Percentiles rank a stretch among this genome's conserved stretches.
Conservation (phyloP, 2,113 vertebrate genomes). For the Casuarius casuarius region DNA sequence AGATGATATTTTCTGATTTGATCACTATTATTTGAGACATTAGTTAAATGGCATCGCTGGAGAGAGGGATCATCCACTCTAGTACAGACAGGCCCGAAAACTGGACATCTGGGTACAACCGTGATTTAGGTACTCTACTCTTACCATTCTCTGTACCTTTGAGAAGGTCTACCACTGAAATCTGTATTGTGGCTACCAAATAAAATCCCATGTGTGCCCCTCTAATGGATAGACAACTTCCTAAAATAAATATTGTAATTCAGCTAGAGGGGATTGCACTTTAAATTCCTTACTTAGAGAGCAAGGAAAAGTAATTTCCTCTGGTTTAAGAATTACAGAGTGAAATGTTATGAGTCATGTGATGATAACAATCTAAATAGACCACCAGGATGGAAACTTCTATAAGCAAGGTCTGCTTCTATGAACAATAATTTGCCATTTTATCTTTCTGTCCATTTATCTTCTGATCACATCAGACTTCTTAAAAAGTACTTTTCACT, state of each 20-base stretch:
- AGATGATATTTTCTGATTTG: not conserved
- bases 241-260: not conserved
- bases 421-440: not conserved
- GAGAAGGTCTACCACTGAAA: not conserved
- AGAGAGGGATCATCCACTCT: not conserved
- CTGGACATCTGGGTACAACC: not conserved
- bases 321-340: not conserved
- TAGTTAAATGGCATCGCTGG: not conserved
- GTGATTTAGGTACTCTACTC: not conserved
- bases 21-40: not conserved
- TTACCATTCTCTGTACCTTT: not conserved
- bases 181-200: not conserved
- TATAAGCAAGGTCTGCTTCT: not conserved
- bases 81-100: not conserved
- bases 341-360: not conserved
- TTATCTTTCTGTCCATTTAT: not conserved
- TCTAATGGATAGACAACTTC: not conserved
- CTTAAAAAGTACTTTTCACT: not conserved
- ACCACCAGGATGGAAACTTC: not conserved
- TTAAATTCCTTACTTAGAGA: not conserved
- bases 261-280: not conserved
- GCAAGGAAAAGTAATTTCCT: not conserved
- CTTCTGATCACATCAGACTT: not conserved
- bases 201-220: not conserved
- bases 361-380: not conserved